A percentile compares a stretch with the other conserved stretches of the same genome.
Evolutionary conservation across 1,140 invertebrate genomes (phyloP).

Genomic region (Trypoxylus dichotomus): DNA sequence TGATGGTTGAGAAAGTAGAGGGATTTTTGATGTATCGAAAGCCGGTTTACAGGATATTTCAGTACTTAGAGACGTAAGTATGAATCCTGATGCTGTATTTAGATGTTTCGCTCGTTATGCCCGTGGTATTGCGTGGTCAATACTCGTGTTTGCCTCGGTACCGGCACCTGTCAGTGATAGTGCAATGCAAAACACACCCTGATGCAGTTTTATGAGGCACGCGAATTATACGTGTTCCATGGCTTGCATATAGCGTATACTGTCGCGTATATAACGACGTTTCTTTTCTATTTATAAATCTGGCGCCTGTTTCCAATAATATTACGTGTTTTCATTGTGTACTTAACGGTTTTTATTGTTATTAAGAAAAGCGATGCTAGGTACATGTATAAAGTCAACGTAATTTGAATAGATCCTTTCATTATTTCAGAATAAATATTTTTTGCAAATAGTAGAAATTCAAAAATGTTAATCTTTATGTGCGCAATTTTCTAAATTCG

Average conservation of each 20-base stretch:
- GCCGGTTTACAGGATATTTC: conserved; percentile 74
- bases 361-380: background rate
- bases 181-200: background rate
- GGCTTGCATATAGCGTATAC: background rate
- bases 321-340: background rate
- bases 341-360: background rate
- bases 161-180: conserved; percentile 8
- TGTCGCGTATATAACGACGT: background rate
- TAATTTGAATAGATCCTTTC: background rate
- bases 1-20: conserved; percentile 52
- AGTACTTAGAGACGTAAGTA: conserved; percentile 75
- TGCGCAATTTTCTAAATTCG: too few relatives aligned
- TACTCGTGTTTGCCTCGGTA: background rate
- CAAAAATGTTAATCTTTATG: too few relatives aligned
- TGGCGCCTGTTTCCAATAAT: background rate
- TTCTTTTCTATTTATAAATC: background rate
- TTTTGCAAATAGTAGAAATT: too few relatives aligned
- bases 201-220: background rate
- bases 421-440: background rate
- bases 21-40: conserved; percentile 70
- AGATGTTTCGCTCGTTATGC: background rate
- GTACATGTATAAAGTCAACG: background rate
- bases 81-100: background rate
- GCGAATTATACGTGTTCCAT: background rate
- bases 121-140: background rate